Base-by-base conservation (phyloP, 1,140 invertebrate genomes). In the Gonioctena quinquepunctata region DNA sequence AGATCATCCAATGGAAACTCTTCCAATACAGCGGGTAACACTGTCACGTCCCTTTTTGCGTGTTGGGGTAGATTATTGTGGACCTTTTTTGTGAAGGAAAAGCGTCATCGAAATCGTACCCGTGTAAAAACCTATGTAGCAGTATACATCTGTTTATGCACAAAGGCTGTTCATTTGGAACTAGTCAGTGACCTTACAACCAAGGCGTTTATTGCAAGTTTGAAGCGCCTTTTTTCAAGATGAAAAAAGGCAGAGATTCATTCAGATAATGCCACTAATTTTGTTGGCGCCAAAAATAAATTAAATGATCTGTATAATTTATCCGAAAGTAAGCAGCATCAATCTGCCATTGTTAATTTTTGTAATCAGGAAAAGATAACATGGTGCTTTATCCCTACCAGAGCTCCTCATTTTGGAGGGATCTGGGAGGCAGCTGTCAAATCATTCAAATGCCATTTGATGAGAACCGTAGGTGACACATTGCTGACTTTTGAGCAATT, bases 331-430 rank as follows among this genome's bases (percentile, higher is more conserved):
- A 42, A 2, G 48, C 18, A 18, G 19, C 11, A 49, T 68, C 5
- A 6, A 19, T 16, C 61, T 68, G 8, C 33, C 28, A 52, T 87
- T 84, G 6, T n/a, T 11, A 52, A 54, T 3, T 19, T 19, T 18
- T 19, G 16, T 22, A 54, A 18, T 54, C 7, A 18, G 1, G 16
- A 2, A 19, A 6, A 1, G 4, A 1, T 54, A 11, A 18, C 11
- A n/a, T 54, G 50, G 83, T 63, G 83, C 28, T 84, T 86, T 67
- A 84, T 82, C 66, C 84, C 50, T 2, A 7, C 50, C 50, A 54
- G 50, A 54, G 11, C 50, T 54, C 42, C 42, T 1, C 8, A 49
- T 49, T 64, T 64, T 22, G 1, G 27, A 4, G 42, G 28, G 0
- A 42, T 64, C n/a, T 50, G 33, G 33, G 33, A 64, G 18, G 62